Conservation (phyloP, 2,888 invertebrate genomes). For the Hylaea fasciaria region DNA sequence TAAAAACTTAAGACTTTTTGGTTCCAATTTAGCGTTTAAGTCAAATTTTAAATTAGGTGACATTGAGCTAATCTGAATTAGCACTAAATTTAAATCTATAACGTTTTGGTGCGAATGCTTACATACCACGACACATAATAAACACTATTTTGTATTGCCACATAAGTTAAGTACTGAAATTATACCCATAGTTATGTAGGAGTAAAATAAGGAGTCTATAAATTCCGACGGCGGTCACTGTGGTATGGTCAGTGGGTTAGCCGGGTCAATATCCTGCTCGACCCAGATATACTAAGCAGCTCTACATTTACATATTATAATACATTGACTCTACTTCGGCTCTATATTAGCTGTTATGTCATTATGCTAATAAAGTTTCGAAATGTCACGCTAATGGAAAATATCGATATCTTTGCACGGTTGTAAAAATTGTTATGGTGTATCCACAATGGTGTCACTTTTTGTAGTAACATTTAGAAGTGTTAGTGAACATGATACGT, state of each 20-base stretch:
- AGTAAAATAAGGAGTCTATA: slow-evolving; percentile 5
- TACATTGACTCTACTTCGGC: slow-evolving; percentile 9
- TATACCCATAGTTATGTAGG: background rate
- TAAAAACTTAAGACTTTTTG: too few species aligned
- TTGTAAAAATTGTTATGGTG: slow-evolving; percentile 8
- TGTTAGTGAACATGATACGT: too few species aligned
- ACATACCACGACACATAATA: too few species aligned
- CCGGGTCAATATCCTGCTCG: slow-evolving; percentile 21
- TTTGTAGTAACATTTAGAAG: too few species aligned
- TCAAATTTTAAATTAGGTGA: too few species aligned
- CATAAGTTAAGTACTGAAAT: background rate
- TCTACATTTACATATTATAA: background rate
- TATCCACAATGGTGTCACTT: too few species aligned
- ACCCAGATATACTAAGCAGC: slow-evolving; percentile 6
- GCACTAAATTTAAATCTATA: too few species aligned
- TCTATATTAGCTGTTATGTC: slow-evolving; percentile 35
- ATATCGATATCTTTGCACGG: slow-evolving; percentile 18
- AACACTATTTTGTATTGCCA: too few species aligned
- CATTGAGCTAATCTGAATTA: too few species aligned
- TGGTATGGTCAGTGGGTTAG: slow-evolving; percentile 31
- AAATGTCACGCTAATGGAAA: slow-evolving; percentile 42
- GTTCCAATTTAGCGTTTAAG: too few species aligned
- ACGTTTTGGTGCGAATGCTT: too few species aligned
- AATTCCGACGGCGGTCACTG: slow-evolving; percentile 20
- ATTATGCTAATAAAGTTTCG: slow-evolving; percentile 40